Percentiles rank a stretch among this genome's conserved stretches.
These are phyloP conservation scores for Eucera pruinosa DNA, from an alignment of 2,888 invertebrate genomes.

Conservation along the genomic window DNA sequence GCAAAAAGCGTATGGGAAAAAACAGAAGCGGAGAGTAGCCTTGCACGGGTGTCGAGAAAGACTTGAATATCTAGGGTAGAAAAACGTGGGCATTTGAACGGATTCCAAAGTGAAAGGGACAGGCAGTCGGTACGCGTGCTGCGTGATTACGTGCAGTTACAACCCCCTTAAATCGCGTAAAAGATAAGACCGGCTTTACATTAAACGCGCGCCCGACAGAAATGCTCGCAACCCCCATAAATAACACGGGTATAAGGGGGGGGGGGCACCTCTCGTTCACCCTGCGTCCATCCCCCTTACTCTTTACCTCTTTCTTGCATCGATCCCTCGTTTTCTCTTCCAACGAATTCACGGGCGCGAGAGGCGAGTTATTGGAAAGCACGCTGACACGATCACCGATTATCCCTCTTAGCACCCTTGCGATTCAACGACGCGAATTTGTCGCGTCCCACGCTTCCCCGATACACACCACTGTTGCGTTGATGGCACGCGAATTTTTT, in stretches of 20 bases:
- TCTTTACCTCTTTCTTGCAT: background rate
- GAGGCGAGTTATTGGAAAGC: constrained; percentile 43
- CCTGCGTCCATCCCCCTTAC: constrained; percentile 19
- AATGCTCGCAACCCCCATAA: constrained; percentile 70
- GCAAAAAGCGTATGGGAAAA: background rate
- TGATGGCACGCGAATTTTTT: background rate
- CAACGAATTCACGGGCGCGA: constrained; percentile 33
- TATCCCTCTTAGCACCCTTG: constrained; percentile 34
- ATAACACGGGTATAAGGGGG: constrained; percentile 61
- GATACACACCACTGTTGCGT: background rate
- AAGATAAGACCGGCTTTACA: constrained; percentile 75
- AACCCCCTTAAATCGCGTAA: constrained; percentile 74
- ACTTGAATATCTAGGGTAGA: constrained; percentile 53
- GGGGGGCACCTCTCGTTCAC: constrained; percentile 52
- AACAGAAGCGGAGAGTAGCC: background rate
- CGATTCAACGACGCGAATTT: constrained; percentile 15
- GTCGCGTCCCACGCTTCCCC: background rate
- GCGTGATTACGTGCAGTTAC: constrained; percentile 76
- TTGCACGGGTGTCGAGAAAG: background rate
- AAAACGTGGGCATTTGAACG: constrained; percentile 68
- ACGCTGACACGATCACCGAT: constrained; percentile 30
- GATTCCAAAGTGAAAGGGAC: constrained; percentile 69
- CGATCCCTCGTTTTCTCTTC: constrained; percentile 19
- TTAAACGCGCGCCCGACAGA: constrained; percentile 69
- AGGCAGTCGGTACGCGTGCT: constrained; percentile 50